Evolutionary conservation across 2,888 invertebrate genomes (phyloP).

Genomic region (Tenthredo notha): DNA sequence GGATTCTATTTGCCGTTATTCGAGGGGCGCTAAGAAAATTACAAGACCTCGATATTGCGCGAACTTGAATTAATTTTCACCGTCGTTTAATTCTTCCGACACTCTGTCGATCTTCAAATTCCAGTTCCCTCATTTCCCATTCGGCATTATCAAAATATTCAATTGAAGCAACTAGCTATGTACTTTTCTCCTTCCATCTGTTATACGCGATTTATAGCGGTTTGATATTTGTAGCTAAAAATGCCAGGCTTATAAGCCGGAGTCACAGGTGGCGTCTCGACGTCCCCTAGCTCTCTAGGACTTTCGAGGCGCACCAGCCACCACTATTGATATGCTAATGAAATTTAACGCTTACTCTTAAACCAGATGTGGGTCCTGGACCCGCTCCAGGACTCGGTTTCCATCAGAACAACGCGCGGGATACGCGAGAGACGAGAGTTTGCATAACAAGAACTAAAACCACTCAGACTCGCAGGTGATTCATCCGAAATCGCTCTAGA

Average conservation of each 20-base stretch:
- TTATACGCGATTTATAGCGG: background rate
- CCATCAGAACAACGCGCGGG: background rate
- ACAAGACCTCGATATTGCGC: slow-evolving; percentile 6
- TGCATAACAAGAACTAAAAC: background rate
- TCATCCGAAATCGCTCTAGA: background rate
- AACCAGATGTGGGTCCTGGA: slow-evolving; percentile 53
- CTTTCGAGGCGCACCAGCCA: slow-evolving; percentile 69
- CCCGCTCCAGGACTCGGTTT: background rate
- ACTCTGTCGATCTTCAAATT: background rate
- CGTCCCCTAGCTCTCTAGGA: slow-evolving; percentile 26
- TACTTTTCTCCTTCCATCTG: background rate
- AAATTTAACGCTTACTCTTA: slow-evolving; percentile 77
- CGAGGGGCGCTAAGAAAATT: slow-evolving; percentile 48
- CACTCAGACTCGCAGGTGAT: background rate
- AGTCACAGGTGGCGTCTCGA: slow-evolving; percentile 47
- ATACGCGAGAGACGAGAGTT: background rate
- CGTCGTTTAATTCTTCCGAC: background rate
- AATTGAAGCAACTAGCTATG: background rate
- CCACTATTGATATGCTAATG: slow-evolving; percentile 79
- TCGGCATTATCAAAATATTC: background rate
- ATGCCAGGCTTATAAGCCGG: background rate
- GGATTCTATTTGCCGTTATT: slow-evolving; percentile 70
- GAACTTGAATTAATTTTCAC: background rate
- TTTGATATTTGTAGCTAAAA: slow-evolving; percentile 2
- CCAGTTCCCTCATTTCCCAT: background rate